Evolutionary conservation across 2,888 invertebrate species (phyloP).

Genomic region (Cyaniris semiargus): DNA sequence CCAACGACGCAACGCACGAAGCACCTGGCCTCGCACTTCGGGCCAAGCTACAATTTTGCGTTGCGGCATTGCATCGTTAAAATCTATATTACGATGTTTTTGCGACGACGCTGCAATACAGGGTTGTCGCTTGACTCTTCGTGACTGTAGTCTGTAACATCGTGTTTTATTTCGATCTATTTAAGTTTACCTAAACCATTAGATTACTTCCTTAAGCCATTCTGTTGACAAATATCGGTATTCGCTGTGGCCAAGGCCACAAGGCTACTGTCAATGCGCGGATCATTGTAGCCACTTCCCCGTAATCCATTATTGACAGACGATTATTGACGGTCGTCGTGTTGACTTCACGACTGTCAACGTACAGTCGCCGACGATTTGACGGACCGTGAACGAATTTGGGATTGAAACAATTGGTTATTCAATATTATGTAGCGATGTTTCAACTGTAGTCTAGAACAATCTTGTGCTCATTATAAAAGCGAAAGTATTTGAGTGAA

Average conservation of each 20-base stretch:
- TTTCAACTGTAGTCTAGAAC: neutral
- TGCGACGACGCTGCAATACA: too few relatives aligned
- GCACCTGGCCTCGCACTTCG: too few relatives aligned
- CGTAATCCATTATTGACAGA: conserved; percentile 43
- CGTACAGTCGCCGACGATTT: neutral
- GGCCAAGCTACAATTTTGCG: too few relatives aligned
- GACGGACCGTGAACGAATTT: neutral
- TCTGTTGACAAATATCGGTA: neutral
- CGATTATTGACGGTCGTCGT: conserved; percentile 41
- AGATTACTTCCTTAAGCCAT: neutral
- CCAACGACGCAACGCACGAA: too few relatives aligned
- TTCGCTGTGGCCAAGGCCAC: conserved; percentile 1
- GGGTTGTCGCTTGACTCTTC: too few relatives aligned
- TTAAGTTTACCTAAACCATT: neutral
- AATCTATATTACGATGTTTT: too few relatives aligned
- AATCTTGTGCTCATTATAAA: neutral
- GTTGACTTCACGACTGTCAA: conserved; percentile 46
- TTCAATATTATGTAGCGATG: neutral
- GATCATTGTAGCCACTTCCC: conserved; percentile 46
- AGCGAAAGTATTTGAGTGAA: neutral
- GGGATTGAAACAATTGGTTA: neutral
- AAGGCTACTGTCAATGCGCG: conserved; percentile 36
- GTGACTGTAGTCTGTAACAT: too few relatives aligned
- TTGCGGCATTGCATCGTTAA: too few relatives aligned
- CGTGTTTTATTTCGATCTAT: neutral